phyloP scores from a whole-genome alignment of 2,888 invertebrate genomes.

The Trichopoda pennipes region DNA sequence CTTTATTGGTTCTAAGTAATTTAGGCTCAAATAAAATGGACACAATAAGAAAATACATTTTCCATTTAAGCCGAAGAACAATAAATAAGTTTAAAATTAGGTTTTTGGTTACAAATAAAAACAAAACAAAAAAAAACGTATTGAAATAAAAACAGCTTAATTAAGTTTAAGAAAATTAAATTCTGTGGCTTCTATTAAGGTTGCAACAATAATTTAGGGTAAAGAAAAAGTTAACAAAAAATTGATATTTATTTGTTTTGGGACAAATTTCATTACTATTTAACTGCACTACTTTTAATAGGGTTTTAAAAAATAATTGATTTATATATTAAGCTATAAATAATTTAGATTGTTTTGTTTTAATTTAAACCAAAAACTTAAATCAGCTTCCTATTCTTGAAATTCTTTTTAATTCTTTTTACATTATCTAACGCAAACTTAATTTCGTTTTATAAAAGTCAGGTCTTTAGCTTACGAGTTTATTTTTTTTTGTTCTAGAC shows the following conservation, averaged over 20 bases:
- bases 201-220: neutral
- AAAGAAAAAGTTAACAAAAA: neutral
- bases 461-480: no score
- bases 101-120: slow-evolving; percentile 15
- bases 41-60: slow-evolving; percentile 8
- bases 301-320: no score
- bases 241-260: neutral
- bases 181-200: slow-evolving; percentile 46
- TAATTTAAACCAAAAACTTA: no score
- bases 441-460: no score
- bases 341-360: no score
- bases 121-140: slow-evolving; percentile 17
- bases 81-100: slow-evolving; percentile 22
- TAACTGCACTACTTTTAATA: no score
- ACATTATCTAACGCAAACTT: no score
- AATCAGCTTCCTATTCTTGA: no score
- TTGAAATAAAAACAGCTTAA: slow-evolving; percentile 45
- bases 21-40: slow-evolving; percentile 26
- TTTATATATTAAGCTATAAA: no score
- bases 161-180: slow-evolving; percentile 42
- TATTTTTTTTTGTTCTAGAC: no score
- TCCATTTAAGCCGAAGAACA: slow-evolving; percentile 1
- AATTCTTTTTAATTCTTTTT: no score
- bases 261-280: neutral
- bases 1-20: slow-evolving; percentile 44